phyloP scores from a whole-genome alignment of 2,888 invertebrate species.

The Nowickia ferox region DNA sequence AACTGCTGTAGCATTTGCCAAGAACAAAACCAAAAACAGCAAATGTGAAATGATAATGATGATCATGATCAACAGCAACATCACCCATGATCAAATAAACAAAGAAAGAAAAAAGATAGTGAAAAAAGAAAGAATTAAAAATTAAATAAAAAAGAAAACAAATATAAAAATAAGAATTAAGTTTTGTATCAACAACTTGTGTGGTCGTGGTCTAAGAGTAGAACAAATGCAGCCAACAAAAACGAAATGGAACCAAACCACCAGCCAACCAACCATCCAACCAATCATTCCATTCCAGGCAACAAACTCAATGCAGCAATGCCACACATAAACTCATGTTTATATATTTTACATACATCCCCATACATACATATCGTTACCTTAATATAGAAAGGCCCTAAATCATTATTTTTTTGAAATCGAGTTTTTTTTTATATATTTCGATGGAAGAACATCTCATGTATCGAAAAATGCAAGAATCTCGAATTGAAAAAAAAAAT shows the following conservation, averaged over 20 bases:
- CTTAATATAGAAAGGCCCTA: too few species aligned
- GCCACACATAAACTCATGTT: neutral
- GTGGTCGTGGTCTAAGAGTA: slow-evolving; percentile 64
- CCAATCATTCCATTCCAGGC: slow-evolving; percentile 10
- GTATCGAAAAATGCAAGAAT: too few species aligned
- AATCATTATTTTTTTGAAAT: too few species aligned
- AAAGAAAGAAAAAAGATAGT: slow-evolving; percentile 31
- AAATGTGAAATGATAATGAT: slow-evolving; percentile 60
- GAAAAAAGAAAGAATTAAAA: slow-evolving; percentile 56
- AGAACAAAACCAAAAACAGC: slow-evolving; percentile 38
- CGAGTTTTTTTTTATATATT: too few species aligned
- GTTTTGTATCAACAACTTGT: slow-evolving; percentile 58
- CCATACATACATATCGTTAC: too few species aligned
- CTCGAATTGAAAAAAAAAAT: too few species aligned
- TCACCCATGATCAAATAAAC: slow-evolving; percentile 54
- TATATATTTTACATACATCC: slow-evolving; percentile 6
- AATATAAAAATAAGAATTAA: slow-evolving; percentile 45
- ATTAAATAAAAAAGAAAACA: slow-evolving; percentile 26
- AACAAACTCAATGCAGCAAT: slow-evolving; percentile 14
- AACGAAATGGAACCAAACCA: slow-evolving; percentile 41
- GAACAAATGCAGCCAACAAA: slow-evolving; percentile 67
- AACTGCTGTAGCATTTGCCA: neutral
- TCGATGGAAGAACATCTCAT: too few species aligned
- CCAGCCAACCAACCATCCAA: slow-evolving; percentile 34
- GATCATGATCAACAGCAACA: slow-evolving; percentile 58